A percentile compares a stretch with the other conserved stretches of the same genome.
Evolutionary conservation across 2,888 invertebrate genomes (phyloP).

Genomic region (Brachycybe producta): DNA sequence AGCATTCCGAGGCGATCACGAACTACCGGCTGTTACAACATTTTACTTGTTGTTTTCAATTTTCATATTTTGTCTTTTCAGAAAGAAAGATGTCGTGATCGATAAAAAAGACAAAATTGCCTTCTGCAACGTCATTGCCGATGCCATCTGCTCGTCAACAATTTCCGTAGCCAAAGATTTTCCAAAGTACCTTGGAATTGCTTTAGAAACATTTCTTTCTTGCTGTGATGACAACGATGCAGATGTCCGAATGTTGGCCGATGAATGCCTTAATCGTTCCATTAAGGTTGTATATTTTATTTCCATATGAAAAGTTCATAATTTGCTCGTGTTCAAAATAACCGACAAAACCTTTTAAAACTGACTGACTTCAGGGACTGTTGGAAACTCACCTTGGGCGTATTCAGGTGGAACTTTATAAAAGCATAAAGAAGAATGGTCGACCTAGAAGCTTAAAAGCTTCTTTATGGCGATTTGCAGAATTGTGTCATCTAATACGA

Average conservation of each 20-base stretch:
- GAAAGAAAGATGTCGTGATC: constrained; percentile 43
- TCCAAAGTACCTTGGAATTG: constrained; percentile 50
- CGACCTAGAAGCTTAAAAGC: constrained; percentile 54
- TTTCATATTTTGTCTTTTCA: constrained; percentile 28
- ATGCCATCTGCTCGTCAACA: constrained; percentile 51
- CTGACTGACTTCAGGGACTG: constrained; percentile 34
- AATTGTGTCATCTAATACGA: constrained; percentile 55
- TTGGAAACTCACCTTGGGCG: constrained; percentile 55
- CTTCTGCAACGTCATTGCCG: constrained; percentile 56
- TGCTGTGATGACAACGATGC: constrained; percentile 64
- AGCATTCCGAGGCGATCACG: too few relatives aligned
- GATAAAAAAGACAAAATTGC: constrained; percentile 52
- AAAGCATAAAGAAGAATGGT: constrained; percentile 68
- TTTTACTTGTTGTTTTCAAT: neutral
- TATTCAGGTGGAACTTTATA: constrained; percentile 64
- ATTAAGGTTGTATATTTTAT: constrained; percentile 44
- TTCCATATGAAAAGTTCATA: neutral
- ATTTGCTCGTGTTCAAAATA: constrained; percentile 1
- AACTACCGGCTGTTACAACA: too few relatives aligned
- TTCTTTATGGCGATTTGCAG: constrained; percentile 60
- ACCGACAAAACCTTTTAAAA: neutral
- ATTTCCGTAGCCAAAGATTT: constrained; percentile 49
- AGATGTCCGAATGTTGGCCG: constrained; percentile 63
- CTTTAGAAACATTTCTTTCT: constrained; percentile 54
- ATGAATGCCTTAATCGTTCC: constrained; percentile 65